Evolutionary conservation across 2,888 invertebrate genomes (phyloP).

Genomic region (Callinectes sapidus): DNA sequence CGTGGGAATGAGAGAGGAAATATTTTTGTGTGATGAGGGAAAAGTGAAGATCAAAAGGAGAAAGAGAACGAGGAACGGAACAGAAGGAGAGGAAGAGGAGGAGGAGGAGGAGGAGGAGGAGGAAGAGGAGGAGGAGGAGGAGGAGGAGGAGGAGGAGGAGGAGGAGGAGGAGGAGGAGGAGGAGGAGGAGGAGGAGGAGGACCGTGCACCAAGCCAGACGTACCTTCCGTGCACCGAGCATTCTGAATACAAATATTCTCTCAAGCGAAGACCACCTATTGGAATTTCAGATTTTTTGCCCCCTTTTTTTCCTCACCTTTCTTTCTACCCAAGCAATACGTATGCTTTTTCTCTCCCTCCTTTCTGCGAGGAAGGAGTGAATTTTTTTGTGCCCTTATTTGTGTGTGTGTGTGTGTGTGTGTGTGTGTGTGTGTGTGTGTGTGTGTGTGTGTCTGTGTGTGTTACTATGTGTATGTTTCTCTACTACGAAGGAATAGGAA

Average conservation of each 20-base stretch:
- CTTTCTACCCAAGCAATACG: not conserved
- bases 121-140: not conserved
- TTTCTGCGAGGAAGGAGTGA: not conserved
- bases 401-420: not conserved
- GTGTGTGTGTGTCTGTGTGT: conserved; percentile 31
- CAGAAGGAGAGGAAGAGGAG: not conserved
- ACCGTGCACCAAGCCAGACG: not conserved
- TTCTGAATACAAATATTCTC: conserved; percentile 52
- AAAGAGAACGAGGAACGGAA: not conserved
- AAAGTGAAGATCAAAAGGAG: conserved; percentile 6
- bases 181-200: conserved; percentile 45
- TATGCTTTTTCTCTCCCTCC: not conserved
- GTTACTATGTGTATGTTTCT: not conserved
- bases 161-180: conserved; percentile 30
- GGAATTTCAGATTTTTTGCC: conserved; percentile 47
- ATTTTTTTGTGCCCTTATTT: not conserved
- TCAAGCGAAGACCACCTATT: conserved; percentile 33
- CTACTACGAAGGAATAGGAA: not conserved
- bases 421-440: conserved; percentile 21
- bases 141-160: not conserved
- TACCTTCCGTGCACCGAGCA: conserved; percentile 42
- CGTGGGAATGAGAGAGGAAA: not conserved
- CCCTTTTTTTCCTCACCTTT: not conserved
- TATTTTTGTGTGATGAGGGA: not conserved
- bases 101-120: not conserved